Evolutionary conservation across 1,140 invertebrate species (phyloP).

Genomic region (Muscidifurax raptorellus): DNA sequence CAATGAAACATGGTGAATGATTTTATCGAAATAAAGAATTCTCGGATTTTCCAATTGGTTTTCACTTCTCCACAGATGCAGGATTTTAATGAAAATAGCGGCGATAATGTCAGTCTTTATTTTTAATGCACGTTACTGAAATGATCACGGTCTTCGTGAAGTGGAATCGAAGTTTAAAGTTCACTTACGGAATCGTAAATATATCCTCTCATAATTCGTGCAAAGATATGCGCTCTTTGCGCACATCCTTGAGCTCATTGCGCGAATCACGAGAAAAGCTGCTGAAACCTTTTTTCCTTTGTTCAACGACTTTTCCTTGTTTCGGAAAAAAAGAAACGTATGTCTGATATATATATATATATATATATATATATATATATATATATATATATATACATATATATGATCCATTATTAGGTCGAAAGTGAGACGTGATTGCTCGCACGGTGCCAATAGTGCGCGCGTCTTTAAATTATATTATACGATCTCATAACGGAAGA

Average conservation of each 20-base stretch:
- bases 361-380: not conserved
- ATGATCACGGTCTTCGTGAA: not conserved
- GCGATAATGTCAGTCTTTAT: not conserved
- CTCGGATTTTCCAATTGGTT: too few species aligned
- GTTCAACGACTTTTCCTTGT: not conserved
- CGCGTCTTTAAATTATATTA: not conserved
- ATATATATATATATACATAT: not conserved
- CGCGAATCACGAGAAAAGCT: not conserved
- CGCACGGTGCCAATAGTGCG: not conserved
- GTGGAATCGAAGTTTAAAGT: not conserved
- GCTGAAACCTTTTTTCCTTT: constrained; percentile 4
- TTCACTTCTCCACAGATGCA: too few species aligned
- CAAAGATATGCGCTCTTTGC: not conserved
- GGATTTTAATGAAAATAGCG: too few species aligned
- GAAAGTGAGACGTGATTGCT: constrained; percentile 14
- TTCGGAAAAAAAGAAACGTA: constrained; percentile 14
- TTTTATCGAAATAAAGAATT: too few species aligned
- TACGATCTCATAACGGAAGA: not conserved
- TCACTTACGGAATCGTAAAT: not conserved
- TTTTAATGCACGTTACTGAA: not conserved
- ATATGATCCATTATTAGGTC: not conserved
- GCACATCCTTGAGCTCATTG: not conserved
- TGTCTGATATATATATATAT: not conserved
- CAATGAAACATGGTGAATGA: too few species aligned
- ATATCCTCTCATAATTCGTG: not conserved